phyloP scores from a whole-genome alignment of 2,888 invertebrate species.

The Piscicola geometra region DNA sequence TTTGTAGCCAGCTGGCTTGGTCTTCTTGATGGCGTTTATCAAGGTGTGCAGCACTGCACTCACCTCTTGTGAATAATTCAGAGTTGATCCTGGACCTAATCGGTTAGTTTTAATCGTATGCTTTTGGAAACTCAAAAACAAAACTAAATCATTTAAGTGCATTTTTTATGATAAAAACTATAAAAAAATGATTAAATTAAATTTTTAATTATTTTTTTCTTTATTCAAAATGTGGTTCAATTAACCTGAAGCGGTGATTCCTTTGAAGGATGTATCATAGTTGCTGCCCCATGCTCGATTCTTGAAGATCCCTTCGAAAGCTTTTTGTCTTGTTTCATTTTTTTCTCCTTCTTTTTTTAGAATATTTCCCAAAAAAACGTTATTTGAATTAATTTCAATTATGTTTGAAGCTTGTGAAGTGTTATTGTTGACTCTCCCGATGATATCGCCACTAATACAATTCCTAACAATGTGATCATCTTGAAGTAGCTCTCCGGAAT shows the following conservation, averaged over 20 bases:
- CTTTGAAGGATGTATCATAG: background rate
- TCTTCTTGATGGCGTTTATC: slow-evolving; percentile 39
- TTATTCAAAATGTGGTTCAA: background rate
- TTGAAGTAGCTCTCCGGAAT: background rate
- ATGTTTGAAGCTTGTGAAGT: background rate
- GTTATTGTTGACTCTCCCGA: background rate
- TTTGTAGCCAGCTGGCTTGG: background rate
- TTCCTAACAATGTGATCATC: background rate
- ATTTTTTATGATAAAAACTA: too few species aligned
- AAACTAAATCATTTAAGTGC: too few species aligned
- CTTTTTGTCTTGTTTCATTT: background rate
- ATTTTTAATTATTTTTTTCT: too few species aligned
- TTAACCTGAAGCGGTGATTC: slow-evolving; percentile 15
- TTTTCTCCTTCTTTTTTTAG: background rate
- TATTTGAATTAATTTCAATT: background rate
- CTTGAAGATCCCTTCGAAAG: slow-evolving; percentile 7
- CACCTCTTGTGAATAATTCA: slow-evolving; percentile 43
- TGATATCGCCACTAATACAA: background rate
- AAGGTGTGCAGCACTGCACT: slow-evolving; percentile 39
- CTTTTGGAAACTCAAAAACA: too few species aligned
- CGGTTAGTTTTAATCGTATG: too few species aligned
- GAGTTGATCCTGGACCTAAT: slow-evolving; percentile 41
- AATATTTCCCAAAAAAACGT: background rate
- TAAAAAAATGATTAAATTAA: too few species aligned
- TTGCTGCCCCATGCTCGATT: slow-evolving; percentile 1